A percentile compares a stretch with the other conserved stretches of the same genome.
Evolutionary conservation across 1,140 invertebrate species (phyloP).

Genomic region (Drosophila varians): DNA sequence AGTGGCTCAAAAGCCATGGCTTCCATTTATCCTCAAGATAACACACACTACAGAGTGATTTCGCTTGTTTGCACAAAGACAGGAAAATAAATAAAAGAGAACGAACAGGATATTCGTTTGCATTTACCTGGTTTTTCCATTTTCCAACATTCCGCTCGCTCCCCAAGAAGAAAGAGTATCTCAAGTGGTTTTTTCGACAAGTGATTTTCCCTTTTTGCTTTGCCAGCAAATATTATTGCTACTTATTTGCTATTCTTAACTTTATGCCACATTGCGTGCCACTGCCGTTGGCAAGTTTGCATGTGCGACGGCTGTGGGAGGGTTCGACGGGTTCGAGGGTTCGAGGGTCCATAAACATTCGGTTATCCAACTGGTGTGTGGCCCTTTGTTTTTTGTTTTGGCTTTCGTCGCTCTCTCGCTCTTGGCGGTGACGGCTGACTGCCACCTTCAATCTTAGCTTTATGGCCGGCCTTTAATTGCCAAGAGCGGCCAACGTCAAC

Average conservation of each 20-base stretch:
- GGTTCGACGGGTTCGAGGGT: no score
- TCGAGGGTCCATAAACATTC: no score
- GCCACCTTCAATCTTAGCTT: conserved; percentile 19
- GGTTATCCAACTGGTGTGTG: no score
- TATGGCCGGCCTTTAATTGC: conserved; percentile 28
- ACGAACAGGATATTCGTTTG: conserved; percentile 1
- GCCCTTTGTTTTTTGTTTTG: conserved; percentile 20
- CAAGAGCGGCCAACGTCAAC: conserved; percentile 42
- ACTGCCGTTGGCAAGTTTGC: conserved; percentile 11
- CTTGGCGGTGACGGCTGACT: no score
- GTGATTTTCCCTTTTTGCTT: conserved; percentile 20
- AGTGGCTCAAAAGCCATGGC: no score
- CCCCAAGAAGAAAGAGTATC: conserved; percentile 11
- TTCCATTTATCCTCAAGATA: no score
- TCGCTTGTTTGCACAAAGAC: neutral
- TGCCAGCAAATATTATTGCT: conserved; percentile 26
- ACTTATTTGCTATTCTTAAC: conserved; percentile 64
- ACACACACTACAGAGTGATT: neutral
- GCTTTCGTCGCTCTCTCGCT: no score
- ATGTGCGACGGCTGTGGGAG: no score
- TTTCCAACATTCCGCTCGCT: neutral
- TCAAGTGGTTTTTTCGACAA: conserved; percentile 5
- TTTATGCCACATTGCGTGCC: conserved; percentile 64
- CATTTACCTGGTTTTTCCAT: neutral
- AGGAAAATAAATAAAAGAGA: neutral